Conservation (phyloP, 2,113 vertebrate genomes). For the Stegastes partitus region DNA sequence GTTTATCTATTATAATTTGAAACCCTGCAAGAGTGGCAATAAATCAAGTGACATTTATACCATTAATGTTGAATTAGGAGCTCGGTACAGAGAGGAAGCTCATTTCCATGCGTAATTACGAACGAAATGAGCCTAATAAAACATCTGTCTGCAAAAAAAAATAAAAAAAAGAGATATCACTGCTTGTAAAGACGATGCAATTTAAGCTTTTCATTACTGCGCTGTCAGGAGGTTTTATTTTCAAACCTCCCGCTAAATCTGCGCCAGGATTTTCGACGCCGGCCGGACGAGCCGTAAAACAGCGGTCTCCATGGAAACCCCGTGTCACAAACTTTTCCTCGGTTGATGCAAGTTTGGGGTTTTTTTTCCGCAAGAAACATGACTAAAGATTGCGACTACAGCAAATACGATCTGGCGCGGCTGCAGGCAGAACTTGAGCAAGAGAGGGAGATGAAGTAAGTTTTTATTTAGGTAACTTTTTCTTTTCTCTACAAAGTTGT, state of each 20-base stretch:
- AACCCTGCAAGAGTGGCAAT: background rate
- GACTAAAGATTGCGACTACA: conserved; percentile 55
- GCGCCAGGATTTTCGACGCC: background rate
- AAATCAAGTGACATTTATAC: background rate
- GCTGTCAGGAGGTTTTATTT: background rate
- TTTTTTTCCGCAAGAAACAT: conserved; percentile 56
- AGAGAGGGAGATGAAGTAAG: conserved; percentile 80
- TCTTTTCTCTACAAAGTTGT: background rate
- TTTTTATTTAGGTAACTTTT: background rate
- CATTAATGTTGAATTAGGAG: background rate
- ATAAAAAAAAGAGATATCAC: too few species aligned
- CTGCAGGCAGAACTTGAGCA: conserved; percentile 75
- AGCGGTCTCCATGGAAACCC: conserved; percentile 63
- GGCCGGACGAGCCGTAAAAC: conserved; percentile 36
- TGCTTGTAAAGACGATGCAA: background rate
- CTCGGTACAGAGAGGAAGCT: background rate
- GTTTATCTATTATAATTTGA: background rate
- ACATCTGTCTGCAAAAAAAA: background rate
- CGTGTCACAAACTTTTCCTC: conserved; percentile 29
- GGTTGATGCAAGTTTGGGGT: background rate
- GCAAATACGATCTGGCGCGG: conserved; percentile 49
- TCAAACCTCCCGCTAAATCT: background rate
- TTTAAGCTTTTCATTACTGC: background rate
- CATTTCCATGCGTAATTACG: background rate
- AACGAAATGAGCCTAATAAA: background rate